These are phyloP conservation scores for Psilopsiagon aymara DNA, from an alignment of 2,113 vertebrate species.

Conservation along the genomic window DNA sequence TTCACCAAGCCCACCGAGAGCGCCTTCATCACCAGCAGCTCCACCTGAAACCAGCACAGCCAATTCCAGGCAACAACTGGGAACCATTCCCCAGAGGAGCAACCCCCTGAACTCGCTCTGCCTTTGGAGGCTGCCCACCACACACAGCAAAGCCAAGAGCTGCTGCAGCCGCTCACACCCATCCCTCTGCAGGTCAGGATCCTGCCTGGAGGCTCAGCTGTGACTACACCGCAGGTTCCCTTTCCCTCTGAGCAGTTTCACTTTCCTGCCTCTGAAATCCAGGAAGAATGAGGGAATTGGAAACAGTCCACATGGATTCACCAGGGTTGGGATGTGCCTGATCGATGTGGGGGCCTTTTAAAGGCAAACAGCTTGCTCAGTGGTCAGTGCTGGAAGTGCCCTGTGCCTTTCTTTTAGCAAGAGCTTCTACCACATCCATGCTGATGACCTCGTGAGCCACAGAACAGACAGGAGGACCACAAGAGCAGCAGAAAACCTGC, in stretches of 20 bases:
- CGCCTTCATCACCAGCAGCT: conserved; percentile 97
- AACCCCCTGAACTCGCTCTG: too few relatives aligned
- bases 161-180: background rate
- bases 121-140: too few relatives aligned
- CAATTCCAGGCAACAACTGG: fast-evolving
- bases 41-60: conserved; percentile 79
- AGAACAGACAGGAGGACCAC: background rate
- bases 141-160: background rate
- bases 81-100: fast-evolving
- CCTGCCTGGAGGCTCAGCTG: fast-evolving
- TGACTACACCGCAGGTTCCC: background rate
- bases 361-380: background rate
- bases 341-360: fast-evolving
- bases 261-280: background rate
- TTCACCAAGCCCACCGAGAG: conserved; percentile 93
- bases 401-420: background rate
- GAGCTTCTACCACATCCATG: background rate
- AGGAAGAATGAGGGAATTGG: background rate
- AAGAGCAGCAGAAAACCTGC: background rate
- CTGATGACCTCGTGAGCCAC: background rate
- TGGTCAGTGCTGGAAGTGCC: fast-evolving
- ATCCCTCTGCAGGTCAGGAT: background rate
- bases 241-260: background rate
- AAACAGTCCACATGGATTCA: background rate
- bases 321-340: fast-evolving